Percentiles rank a stretch among this genome's conserved stretches.
These are phyloP conservation scores for Herpailurus yagouaroundi DNA, from an alignment of 2,113 vertebrate species.

Conservation along the genomic window DNA sequence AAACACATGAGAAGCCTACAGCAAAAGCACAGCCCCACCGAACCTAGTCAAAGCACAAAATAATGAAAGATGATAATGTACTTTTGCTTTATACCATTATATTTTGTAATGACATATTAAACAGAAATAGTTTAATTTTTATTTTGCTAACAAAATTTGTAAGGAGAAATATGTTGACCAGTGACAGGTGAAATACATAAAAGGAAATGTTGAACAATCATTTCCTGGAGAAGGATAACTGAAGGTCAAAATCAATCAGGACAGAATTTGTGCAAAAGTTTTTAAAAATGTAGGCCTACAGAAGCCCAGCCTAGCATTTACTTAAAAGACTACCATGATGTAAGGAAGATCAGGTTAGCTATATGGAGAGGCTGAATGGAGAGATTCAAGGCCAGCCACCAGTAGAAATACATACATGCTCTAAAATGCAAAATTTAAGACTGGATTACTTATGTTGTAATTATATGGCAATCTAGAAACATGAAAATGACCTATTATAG, in stretches of 20 bases:
- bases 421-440: background rate
- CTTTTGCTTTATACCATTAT: background rate
- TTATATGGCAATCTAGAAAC: background rate
- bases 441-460: background rate
- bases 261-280: background rate
- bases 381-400: background rate
- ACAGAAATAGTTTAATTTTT: background rate
- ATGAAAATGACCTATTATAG: background rate
- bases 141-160: background rate
- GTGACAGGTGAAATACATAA: background rate
- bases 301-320: background rate
- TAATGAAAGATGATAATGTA: background rate
- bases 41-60: background rate
- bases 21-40: background rate
- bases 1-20: background rate
- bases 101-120: background rate
- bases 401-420: background rate
- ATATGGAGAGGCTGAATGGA: background rate
- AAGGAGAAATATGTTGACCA: background rate
- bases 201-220: background rate
- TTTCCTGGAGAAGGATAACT: background rate
- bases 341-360: background rate
- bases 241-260: background rate
- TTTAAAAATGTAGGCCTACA: background rate
- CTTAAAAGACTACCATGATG: background rate